Conservation (phyloP, 2,888 invertebrate species). For the Anagyrus pseudococci region DNA sequence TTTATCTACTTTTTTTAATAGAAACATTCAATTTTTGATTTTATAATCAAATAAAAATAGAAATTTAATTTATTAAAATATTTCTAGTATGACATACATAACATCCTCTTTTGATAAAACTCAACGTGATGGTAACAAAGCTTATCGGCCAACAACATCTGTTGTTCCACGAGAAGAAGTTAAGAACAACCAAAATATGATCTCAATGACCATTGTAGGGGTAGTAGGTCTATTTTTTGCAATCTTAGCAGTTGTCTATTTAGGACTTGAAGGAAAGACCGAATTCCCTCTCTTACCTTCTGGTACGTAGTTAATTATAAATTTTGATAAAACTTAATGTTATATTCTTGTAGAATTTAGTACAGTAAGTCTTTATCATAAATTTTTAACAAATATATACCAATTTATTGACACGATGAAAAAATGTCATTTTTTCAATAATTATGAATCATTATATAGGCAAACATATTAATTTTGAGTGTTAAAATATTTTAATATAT, state of each 20-base stretch:
- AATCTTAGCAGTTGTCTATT: slow-evolving; percentile 59
- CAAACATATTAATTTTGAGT: too few relatives aligned
- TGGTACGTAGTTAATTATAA: slow-evolving; percentile 52
- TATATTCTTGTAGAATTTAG: too few relatives aligned
- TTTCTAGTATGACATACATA: slow-evolving; percentile 46
- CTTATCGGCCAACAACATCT: slow-evolving; percentile 19
- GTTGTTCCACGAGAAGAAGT: slow-evolving; percentile 46
- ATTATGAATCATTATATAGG: too few relatives aligned
- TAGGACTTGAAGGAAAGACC: slow-evolving; percentile 59
- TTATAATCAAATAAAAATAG: neutral
- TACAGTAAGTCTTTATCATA: too few relatives aligned
- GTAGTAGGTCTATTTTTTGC: slow-evolving; percentile 60
- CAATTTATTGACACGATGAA: too few relatives aligned
- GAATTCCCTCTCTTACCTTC: slow-evolving; percentile 54
- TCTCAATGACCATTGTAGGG: slow-evolving; percentile 60
- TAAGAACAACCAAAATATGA: slow-evolving; percentile 57
- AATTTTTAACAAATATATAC: too few relatives aligned
- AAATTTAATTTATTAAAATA: slow-evolving; percentile 6
- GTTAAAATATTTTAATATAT: too few relatives aligned
- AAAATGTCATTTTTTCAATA: too few relatives aligned
- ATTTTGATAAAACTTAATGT: neutral
- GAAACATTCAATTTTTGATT: neutral
- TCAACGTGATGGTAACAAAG: slow-evolving; percentile 33
- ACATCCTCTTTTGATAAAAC: slow-evolving; percentile 50
- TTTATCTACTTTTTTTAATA: slow-evolving; percentile 18